Evolutionary conservation across 2,888 invertebrate genomes (phyloP), one percentile per base, ranked within the genome.

Genomic region (Neoitamus cyanurus): DNA sequence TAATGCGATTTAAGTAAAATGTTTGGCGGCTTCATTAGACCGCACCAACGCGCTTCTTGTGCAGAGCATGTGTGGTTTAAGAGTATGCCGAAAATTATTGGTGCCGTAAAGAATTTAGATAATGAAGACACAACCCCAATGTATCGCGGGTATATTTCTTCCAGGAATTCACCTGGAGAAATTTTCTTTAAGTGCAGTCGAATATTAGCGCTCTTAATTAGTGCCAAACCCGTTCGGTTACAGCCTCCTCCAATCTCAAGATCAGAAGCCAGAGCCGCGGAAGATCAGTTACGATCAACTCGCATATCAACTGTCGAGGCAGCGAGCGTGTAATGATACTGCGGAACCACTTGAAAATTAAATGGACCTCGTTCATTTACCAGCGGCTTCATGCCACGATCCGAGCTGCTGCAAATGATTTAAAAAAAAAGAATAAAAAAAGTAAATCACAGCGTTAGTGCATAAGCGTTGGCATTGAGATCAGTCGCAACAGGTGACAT

Each of bases 31-130:
- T 58, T 58, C 58, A 58, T 58, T 15, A 20, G 25, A 4, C 7
- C 48, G 48, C 20, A 48, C 20, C 48, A 48, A 48, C 15, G 25
- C 7, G n/a, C 58, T 9, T 1, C 15, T 42, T 5, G 15, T 25
- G 20, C 58, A 25, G 58, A 7, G 20, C 58, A 20, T 58, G 58
- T 58, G 58, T 20, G 20, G 58, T 25, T 20, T 20, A 58, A 58
- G 3, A 15, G 58, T 58, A 9, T 25, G 3, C 20, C 1, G 9
- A 9, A 58, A 25, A 9, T 25, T 34, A 37, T 73, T 73, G 36
- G 11, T 31, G 36, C 20, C 73, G 15, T 31, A 73, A 73, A 73
- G 20, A 73, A 73, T 73, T 73, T 73, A 31, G 73, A 73, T 73
- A 73, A 31, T 73, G 34, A 73, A 73, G 73, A 31, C 36, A 36